Evolutionary conservation across 2,113 vertebrate genomes (phyloP), one percentile per base, ranked within the genome.

Genomic region (Heterotilapia buettikoferi): DNA sequence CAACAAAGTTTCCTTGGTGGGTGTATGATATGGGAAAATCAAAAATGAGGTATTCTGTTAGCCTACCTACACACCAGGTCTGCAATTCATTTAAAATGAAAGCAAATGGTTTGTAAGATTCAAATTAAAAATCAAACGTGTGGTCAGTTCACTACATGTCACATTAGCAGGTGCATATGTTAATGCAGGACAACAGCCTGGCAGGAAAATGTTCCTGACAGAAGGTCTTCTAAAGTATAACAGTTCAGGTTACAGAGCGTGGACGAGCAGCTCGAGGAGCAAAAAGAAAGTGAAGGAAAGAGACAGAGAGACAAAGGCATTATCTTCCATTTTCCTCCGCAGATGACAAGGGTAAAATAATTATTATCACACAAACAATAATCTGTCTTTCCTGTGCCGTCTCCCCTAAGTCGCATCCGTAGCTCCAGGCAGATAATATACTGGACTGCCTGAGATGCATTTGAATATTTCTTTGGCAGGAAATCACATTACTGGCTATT

Each of bases 391-490:
- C 95, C 92, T 88, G 89, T 87, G 85, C 92, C 47, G 81, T 92
- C 91, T 95, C 92, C 93, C 95, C 89, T 80, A 95, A 93, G 93
- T 96, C 93, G 94, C 91, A 92, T 92, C 91, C 86, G 52, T 96
- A 94, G 96, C 97, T 96, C 57, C 89, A 94, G 96, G 97, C 97
- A 96, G 90, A 96, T 97, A 97, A 97, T 96, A 97, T 96, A 97
- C 97, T 96, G 96, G 96, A 96, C 96, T 97, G 96, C 95, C 93
- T 95, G 95, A 96, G 96, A 96, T 91, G 95, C 93, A 97, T 97
- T 96, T 97, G 96, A 97, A 97, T 97, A 97, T 97, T 97, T 97
- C 95, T 97, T 96, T 96, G 96, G 96, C 96, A 97, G 96, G 96
- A 96, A 97, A 97, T 97, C 96, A 94, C 94, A 96, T 97, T 97